These are phyloP conservation scores for Geodia barretti DNA, from an alignment of 37 sponge, comb jelly and placozoan genomes.

Conservation along the genomic window DNA sequence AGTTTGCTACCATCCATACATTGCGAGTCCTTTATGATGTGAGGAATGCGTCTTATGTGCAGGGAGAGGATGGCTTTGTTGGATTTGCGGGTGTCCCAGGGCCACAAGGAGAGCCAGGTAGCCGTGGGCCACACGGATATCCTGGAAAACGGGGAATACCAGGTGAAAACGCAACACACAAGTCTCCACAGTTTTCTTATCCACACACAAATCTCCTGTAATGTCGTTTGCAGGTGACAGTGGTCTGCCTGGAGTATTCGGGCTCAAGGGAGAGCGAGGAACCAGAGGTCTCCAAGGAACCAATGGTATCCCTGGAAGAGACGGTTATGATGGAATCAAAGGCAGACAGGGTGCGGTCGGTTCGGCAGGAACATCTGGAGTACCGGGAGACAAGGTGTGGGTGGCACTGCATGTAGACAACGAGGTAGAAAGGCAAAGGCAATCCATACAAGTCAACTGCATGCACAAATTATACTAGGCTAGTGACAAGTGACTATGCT, in stretches of 20 bases:
- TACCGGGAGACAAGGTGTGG: conserved; percentile 21
- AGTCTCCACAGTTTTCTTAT: too few relatives aligned
- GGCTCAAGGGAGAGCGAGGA: conserved; percentile 10
- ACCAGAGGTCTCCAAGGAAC: conserved; percentile 29
- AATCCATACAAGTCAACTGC: too few relatives aligned
- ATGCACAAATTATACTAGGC: background rate
- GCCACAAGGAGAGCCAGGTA: conserved; percentile 58
- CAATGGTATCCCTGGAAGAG: conserved; percentile 37
- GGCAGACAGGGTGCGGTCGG: conserved; percentile 50
- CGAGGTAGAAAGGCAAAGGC: background rate
- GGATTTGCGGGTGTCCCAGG: conserved; percentile 54
- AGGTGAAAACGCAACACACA: conserved; percentile 25
- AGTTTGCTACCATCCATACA: conserved; percentile 10
- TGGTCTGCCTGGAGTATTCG: background rate
- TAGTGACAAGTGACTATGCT: background rate
- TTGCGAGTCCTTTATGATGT: too few relatives aligned
- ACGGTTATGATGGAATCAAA: conserved; percentile 54
- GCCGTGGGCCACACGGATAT: conserved; percentile 27
- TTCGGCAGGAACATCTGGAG: conserved; percentile 39
- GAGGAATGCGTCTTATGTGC: too few relatives aligned
- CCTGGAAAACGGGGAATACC: conserved; percentile 30
- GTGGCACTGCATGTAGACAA: background rate
- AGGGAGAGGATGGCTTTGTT: conserved; percentile 62
- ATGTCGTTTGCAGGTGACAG: background rate
- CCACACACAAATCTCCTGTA: too few relatives aligned